Evolutionary conservation across 1,140 invertebrate species (phyloP), one percentile per base, ranked within the genome.

Genomic region (Lucilia cuprina): DNA sequence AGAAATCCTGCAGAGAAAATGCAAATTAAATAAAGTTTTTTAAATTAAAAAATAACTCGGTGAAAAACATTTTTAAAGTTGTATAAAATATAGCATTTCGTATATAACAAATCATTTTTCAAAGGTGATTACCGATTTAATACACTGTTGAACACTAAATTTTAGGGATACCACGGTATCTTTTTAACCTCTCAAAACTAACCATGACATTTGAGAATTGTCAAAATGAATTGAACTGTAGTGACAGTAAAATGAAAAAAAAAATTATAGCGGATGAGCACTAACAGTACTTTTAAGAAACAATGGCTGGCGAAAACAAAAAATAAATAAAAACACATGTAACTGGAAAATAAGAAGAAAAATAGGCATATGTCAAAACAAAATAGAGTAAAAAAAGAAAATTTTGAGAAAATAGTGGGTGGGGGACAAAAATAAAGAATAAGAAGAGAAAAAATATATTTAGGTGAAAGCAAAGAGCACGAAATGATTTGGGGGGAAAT

Each of bases 181-280:
- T 60, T 7, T 60, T n/a, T 60, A 60, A 14, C n/a, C 1, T 17
- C 55, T n/a, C 2, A n/a, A 14, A 60, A 70, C 50, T 5, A 70
- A 21, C 10, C n/a, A 70, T 70, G 65, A 70, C 65, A 70, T 70
- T 70, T 25, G 7, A 9, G 5, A 25, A 25, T 70, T 70, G 65
- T 70, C 65, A 70, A 70, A 70, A 21, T 70, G n/a, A 70, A 70
- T 10, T 70, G 65, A 70, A 70, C 65, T 70, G 65, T 70, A 21
- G 65, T 70, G 19, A 70, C 65, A 70, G 65, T n/a, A 7, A 21
- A 41, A 41, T n/a, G n/a, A 41, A 10, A 5, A 41, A 41, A 5
- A 41, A 25, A 19, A 70, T 30, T 70, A 1, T 25, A 12, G 65
- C 65, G 65, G 65, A 70, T 70, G 65, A 21, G 65, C 65, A 70